Evolutionary conservation across 2,888 invertebrate genomes (phyloP), one percentile per base, ranked within the genome.

Genomic region (Microplitis deprimator): DNA sequence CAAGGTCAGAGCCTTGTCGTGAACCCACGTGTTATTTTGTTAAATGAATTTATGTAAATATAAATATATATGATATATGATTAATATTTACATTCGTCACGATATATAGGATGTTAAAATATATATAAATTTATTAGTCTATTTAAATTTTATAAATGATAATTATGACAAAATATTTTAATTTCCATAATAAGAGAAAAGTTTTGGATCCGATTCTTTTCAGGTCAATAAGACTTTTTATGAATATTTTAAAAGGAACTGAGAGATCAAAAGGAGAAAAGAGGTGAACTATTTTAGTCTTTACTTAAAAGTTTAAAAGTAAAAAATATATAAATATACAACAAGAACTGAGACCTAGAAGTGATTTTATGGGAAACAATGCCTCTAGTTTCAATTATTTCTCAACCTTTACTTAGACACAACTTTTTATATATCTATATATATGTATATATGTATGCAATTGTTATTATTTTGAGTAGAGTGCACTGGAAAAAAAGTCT

Each of bases 381-480:
- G 72, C 79, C 73, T 73, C 76, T 74, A 29, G 80, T 72, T 80
- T 77, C 76, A 79, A 80, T 79, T 79, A 80, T 80, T 78, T 75
- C 67, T 41, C 78, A 79, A 77, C 79, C 40, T 29, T 29, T 29
- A 29, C 29, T 10, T 50, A 50, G 50, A 50, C 50, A 50, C 50
- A 10, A 50, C 8, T 50, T 50, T 10, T 3, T 50, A 50, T 13
- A 50, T 10, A 50, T 50, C 3, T 50, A 50, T 13, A 13, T 13
- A 13, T 50, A 13, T 50, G 20, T 64, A 59, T 59, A 61, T 39
- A 41, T 50, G 50, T 20, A 68, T 62, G 68, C 68, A 74, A 50
- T 73, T 70, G 41, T 69, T 41, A 41, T 61, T 64, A 38, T 29
- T 60, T 29, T 64, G 59, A 76, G 68, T 74, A 70, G 17, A 61